A percentile compares a stretch with the other conserved stretches of the same genome.
These are phyloP conservation scores for Petromus typicus DNA, from an alignment of 2,113 vertebrate genomes.

Conservation along the genomic window DNA sequence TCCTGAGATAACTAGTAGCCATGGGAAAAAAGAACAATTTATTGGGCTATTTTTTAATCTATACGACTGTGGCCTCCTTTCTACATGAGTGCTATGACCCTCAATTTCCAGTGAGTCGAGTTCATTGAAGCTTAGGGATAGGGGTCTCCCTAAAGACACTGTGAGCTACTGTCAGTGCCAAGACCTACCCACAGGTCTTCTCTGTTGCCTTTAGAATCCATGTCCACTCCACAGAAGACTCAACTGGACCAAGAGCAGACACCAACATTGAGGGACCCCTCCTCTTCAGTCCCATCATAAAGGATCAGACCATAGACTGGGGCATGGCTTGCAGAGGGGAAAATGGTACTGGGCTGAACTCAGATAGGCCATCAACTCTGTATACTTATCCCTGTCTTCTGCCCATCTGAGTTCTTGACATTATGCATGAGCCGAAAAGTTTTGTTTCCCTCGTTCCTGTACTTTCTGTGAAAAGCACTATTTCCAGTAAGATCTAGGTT, in stretches of 20 bases:
- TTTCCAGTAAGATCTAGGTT: conserved; percentile 8
- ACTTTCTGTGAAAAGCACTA: conserved; percentile 5
- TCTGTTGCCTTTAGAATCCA: neutral
- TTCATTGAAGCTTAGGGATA: neutral
- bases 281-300: neutral
- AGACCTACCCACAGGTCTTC: neutral
- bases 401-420: neutral
- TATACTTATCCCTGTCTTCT: neutral
- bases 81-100: neutral
- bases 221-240: neutral
- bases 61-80: neutral
- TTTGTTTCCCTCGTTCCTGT: neutral
- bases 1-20: neutral
- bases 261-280: neutral
- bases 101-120: neutral
- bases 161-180: neutral
- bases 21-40: neutral
- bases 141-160: neutral
- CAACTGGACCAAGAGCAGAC: neutral
- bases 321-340: neutral
- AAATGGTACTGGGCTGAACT: neutral
- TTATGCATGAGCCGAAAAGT: neutral
- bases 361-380: neutral
- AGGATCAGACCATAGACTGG: neutral
- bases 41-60: neutral